Percentiles rank a stretch among this genome's conserved stretches.
Evolutionary conservation across 1,140 invertebrate species (phyloP).

Genomic region (Nomia melanderi): DNA sequence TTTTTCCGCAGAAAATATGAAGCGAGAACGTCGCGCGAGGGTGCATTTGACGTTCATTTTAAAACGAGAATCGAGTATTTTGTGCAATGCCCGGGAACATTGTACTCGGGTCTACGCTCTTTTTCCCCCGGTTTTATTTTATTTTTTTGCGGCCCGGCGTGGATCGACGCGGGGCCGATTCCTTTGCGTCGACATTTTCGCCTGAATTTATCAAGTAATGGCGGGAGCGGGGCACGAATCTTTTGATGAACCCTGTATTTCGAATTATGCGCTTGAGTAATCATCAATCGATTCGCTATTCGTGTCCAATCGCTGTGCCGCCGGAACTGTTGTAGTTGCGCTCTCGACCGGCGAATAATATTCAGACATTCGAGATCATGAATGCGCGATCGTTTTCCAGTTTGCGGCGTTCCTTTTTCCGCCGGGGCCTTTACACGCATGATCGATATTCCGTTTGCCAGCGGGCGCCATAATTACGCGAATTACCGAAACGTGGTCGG

Average conservation of each 20-base stretch:
- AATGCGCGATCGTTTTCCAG: slow-evolving; percentile 21
- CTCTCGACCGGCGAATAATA: slow-evolving; percentile 41
- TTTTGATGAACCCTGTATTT: slow-evolving; percentile 53
- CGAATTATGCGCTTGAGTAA: slow-evolving; percentile 61
- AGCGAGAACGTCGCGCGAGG: background rate
- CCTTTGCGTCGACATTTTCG: slow-evolving; percentile 9
- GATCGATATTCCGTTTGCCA: background rate
- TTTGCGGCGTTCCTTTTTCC: background rate
- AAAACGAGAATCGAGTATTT: background rate
- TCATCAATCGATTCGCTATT: slow-evolving; percentile 72
- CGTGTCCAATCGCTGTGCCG: slow-evolving; percentile 63
- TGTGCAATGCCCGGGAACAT: background rate
- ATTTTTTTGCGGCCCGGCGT: background rate
- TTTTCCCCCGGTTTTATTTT: too few relatives aligned
- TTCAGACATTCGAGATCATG: slow-evolving; percentile 40
- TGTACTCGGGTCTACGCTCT: too few relatives aligned
- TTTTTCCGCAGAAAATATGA: background rate
- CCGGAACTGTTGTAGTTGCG: slow-evolving; percentile 29
- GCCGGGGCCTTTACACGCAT: too few relatives aligned
- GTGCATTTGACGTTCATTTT: background rate
- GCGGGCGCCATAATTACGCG: background rate
- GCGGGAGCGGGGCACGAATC: slow-evolving; percentile 20
- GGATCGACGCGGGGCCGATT: background rate
- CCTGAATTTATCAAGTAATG: slow-evolving; percentile 28
- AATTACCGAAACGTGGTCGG: background rate